Percentiles rank a stretch among this genome's conserved stretches.
Conservation (phyloP, 2,888 invertebrate genomes). For the Drosophila nr. medialis region DNA sequence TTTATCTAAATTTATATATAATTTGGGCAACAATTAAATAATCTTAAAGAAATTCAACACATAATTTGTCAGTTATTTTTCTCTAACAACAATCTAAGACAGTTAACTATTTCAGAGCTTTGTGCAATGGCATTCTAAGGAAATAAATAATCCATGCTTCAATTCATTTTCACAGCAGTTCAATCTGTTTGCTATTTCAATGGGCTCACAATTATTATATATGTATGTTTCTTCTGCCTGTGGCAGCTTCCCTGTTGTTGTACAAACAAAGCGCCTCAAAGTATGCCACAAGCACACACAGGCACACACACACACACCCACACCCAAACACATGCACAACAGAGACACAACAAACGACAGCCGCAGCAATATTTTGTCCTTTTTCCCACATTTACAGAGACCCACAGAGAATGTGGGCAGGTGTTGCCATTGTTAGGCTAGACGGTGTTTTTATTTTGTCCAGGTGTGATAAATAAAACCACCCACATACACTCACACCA, state of each 20-base stretch:
- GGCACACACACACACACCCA: not conserved
- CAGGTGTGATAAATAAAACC: constrained; percentile 20
- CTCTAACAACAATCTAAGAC: not conserved
- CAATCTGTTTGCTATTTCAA: constrained; percentile 21
- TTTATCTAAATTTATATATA: not conserved
- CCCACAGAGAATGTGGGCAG: constrained; percentile 31
- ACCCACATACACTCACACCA: not conserved
- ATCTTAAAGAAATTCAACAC: not conserved
- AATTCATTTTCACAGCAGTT: constrained; percentile 2
- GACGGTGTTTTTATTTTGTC: constrained; percentile 18
- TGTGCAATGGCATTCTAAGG: not conserved
- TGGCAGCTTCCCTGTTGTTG: constrained; percentile 14
- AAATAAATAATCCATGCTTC: constrained; percentile 6
- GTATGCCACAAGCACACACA: constrained; percentile 20
- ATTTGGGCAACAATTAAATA: not conserved
- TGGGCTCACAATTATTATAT: constrained; percentile 28
- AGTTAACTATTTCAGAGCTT: not conserved
- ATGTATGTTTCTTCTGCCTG: constrained; percentile 10
- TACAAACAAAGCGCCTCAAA: constrained; percentile 27
- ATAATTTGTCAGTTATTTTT: not conserved
- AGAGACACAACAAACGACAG: constrained; percentile 11
- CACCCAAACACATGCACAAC: not conserved
- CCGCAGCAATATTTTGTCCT: constrained; percentile 25
- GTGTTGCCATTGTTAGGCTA: constrained; percentile 47
- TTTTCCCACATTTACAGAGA: constrained; percentile 13